A percentile compares a stretch with the other conserved stretches of the same genome.
Evolutionary conservation across 2,113 vertebrate species (phyloP).

Genomic region (Trochalopteron elliotii): DNA sequence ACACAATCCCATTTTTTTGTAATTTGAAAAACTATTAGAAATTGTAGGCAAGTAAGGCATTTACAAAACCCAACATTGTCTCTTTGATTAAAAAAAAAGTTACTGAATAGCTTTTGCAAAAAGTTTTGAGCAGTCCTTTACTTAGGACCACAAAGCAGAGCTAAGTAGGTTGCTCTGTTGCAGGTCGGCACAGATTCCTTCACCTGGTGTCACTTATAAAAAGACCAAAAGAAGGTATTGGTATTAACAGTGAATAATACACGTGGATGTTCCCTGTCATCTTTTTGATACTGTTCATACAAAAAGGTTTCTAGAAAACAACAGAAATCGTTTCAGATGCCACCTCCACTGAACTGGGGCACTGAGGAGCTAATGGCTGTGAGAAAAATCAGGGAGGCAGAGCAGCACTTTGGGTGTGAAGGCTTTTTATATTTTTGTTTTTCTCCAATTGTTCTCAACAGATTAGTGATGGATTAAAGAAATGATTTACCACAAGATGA

Average conservation of each 20-base stretch:
- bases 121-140: not conserved
- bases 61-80: not conserved
- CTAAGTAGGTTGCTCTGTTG: conserved; percentile 59
- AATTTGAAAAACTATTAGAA: not conserved
- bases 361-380: not conserved
- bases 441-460: not conserved
- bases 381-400: not conserved
- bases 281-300: not conserved
- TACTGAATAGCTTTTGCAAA: not conserved
- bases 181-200: conserved; percentile 31
- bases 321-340: not conserved
- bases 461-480: not conserved
- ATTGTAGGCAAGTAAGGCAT: not conserved
- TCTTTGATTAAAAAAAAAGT: not conserved
- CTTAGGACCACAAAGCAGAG: conserved; percentile 41
- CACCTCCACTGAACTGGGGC: not conserved
- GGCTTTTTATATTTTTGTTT: not conserved
- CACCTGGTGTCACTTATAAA: not conserved
- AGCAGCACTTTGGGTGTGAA: not conserved
- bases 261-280: not conserved
- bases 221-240: conserved; percentile 13
- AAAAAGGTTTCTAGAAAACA: conserved; percentile 37
- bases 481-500: not conserved
- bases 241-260: conserved; percentile 20
- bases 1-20: not conserved